These are phyloP conservation scores for Chelonus formosanus DNA, from an alignment of 2,888 invertebrate genomes.

Conservation along the genomic window DNA sequence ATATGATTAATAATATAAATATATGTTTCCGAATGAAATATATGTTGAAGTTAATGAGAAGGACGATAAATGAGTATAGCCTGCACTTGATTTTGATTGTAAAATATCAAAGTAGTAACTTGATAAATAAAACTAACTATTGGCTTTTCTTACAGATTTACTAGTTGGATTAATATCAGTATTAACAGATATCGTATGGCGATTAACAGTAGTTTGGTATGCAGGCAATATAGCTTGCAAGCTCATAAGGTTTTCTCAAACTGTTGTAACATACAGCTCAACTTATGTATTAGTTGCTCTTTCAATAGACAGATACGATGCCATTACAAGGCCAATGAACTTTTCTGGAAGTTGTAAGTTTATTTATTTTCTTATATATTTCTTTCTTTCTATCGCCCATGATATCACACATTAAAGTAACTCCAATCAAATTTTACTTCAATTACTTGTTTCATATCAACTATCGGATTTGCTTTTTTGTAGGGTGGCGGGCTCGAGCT, in stretches of 20 bases:
- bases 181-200: constrained; percentile 88
- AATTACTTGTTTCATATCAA: too few relatives aligned
- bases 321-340: constrained; percentile 94
- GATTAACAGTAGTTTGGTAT: constrained; percentile 88
- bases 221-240: constrained; percentile 91
- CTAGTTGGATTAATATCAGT: constrained; percentile 89
- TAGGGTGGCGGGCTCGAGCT: constrained; percentile 86
- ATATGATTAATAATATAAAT: too few relatives aligned
- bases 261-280: constrained; percentile 89
- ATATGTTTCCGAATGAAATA: too few relatives aligned
- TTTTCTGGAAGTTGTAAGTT: constrained; percentile 93
- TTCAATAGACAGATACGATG: constrained; percentile 92
- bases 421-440: too few relatives aligned
- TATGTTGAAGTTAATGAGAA: too few relatives aligned
- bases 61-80: too few relatives aligned
- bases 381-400: background rate
- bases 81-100: too few relatives aligned
- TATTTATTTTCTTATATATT: constrained; percentile 4
- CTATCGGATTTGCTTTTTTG: constrained; percentile 48
- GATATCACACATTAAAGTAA: too few relatives aligned
- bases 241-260: constrained; percentile 81
- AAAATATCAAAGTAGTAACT: too few relatives aligned
- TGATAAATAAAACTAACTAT: background rate
- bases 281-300: constrained; percentile 92
- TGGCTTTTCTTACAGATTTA: constrained; percentile 76